Percentiles rank a stretch among this genome's conserved stretches.
These are phyloP conservation scores for Coluber constrictor DNA, from an alignment of 2,797 vertebrate species.

Conservation along the genomic window DNA sequence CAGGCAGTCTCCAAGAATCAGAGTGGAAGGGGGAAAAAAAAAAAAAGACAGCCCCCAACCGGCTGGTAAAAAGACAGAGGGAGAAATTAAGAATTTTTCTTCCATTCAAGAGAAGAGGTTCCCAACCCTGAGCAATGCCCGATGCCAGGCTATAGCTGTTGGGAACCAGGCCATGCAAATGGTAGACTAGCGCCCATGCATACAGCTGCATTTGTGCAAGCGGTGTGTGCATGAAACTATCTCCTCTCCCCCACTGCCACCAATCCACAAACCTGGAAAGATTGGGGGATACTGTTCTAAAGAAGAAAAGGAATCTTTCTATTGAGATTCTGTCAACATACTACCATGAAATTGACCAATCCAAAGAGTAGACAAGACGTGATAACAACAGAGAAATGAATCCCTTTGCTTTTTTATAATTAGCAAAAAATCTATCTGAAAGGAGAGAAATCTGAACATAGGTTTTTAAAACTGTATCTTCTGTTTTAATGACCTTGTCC, in stretches of 20 bases:
- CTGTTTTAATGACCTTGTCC: constrained; percentile 18
- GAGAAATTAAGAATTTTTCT: neutral
- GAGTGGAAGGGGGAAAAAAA: neutral
- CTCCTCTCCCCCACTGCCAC: neutral
- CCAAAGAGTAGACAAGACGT: neutral
- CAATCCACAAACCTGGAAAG: neutral
- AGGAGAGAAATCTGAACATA: neutral
- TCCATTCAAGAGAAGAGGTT: neutral
- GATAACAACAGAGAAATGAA: neutral
- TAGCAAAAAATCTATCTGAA: neutral
- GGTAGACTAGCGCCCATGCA: neutral
- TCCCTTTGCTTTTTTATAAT: neutral
- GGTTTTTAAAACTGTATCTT: neutral
- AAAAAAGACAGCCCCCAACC: neutral
- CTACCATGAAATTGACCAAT: neutral
- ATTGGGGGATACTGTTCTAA: neutral
- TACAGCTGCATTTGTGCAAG: neutral
- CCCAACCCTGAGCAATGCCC: neutral
- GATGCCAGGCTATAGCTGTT: neutral
- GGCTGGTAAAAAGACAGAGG: neutral
- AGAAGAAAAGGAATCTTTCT: neutral
- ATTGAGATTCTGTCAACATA: neutral
- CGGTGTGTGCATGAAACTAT: neutral
- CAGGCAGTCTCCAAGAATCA: neutral
- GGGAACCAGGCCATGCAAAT: neutral